These are phyloP conservation scores for Carduelis carduelis DNA, from an alignment of 2,797 vertebrate species.

Conservation along the genomic window DNA sequence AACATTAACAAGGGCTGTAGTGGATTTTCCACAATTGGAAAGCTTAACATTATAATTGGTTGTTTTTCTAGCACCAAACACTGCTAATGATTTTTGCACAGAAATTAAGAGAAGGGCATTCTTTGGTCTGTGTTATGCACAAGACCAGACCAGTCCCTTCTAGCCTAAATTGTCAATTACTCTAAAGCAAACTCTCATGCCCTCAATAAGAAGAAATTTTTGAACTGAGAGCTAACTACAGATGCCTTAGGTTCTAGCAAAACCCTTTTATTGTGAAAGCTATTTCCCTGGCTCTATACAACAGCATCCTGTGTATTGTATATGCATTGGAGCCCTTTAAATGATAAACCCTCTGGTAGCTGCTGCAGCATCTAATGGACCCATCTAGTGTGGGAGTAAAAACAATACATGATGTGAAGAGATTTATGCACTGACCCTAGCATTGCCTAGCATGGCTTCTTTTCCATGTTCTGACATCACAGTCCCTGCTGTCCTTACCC, in stretches of 20 bases:
- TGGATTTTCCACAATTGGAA: slow-evolving; percentile 39
- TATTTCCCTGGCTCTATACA: background rate
- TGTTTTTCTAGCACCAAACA: background rate
- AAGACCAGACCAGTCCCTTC: background rate
- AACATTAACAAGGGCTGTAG: slow-evolving; percentile 19
- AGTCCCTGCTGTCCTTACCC: background rate
- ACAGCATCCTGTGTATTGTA: background rate
- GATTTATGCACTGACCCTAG: background rate
- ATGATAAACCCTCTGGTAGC: background rate
- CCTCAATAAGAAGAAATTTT: background rate
- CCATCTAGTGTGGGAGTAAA: background rate
- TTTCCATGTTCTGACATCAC: background rate
- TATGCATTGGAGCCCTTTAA: background rate
- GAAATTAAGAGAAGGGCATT: background rate
- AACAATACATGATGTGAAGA: background rate
- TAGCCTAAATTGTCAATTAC: background rate
- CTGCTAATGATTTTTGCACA: background rate
- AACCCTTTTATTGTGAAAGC: background rate
- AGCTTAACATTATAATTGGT: background rate
- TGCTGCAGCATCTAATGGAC: background rate
- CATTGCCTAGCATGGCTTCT: background rate
- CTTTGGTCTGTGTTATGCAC: background rate
- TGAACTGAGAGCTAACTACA: background rate
- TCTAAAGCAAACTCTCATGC: background rate
- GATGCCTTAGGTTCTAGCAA: background rate